Base-by-base conservation (phyloP, 2,113 vertebrate genomes). In the Donacobius atricapilla region DNA sequence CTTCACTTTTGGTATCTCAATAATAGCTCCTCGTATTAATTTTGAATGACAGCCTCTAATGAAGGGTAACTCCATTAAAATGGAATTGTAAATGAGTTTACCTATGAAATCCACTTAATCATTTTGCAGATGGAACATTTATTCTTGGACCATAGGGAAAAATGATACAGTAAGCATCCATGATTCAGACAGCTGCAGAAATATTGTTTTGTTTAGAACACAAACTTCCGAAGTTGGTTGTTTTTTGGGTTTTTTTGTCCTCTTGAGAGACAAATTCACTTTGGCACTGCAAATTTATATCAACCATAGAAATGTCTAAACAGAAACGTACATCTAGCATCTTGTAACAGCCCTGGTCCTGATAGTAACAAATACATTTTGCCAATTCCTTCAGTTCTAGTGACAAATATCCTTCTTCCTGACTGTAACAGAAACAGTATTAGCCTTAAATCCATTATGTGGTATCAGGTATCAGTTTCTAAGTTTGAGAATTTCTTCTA, bases 41-140 rank as follows among this genome's bases (percentile, higher is more conserved):
- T 93, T 95, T 93, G 73, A 89, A 93, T 78, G 65, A 61, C 90
- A 89, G 45, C 12, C 28, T 73, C 37, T 96, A 91, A 91, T 90
- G 83, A 94, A 92, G 35, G 45, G 45, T 63, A 94, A 61, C 31
- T 87, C 70, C 42, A 81, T 89, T 89, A 87, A 92, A 96, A 73
- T 10, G 15, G 48, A 91, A 81, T 83, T 4, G 28, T 50, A 92
- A 92, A 94, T 89, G 42, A 84, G 76, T 94, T 94, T 95, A 96
- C 79, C 68, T 91, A 61, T 40, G 54, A 91, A 95, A 94, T 92
- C 83, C 23, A 87, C 72, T 71, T 89, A 95, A 86, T 89, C 24
- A n/a, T 82, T 94, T 90, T 89, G 72, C 72, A 95, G 56, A 87
- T 89, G 47, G 48, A 91, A 89, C 30, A 75, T 89, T 94, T 81